Evolutionary conservation across 2,113 vertebrate species (phyloP).

Genomic region (Gymnorhina tibicen): DNA sequence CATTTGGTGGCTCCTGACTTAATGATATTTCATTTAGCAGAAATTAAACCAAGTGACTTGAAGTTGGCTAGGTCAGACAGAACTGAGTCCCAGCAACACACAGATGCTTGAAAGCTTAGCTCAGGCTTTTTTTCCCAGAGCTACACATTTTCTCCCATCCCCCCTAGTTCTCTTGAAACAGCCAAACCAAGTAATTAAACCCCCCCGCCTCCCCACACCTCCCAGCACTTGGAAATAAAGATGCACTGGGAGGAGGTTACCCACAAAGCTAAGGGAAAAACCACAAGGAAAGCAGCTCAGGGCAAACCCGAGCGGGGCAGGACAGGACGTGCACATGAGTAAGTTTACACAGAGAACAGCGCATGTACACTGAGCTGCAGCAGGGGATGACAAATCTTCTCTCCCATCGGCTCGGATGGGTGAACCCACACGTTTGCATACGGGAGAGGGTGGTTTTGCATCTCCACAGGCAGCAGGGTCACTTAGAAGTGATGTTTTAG

Average conservation of each 20-base stretch:
- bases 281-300: not conserved
- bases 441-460: not conserved
- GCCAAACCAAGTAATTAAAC: not conserved
- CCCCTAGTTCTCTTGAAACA: not conserved
- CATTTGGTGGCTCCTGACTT: not conserved
- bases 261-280: not conserved
- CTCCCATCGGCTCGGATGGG: accelerated
- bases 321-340: not conserved
- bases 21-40: not conserved
- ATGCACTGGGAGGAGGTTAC: not conserved
- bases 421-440: not conserved
- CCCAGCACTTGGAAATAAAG: not conserved
- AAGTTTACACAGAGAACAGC: not conserved
- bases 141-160: not conserved
- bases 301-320: not conserved
- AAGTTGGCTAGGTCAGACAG: not conserved
- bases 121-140: not conserved
- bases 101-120: not conserved
- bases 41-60: not conserved
- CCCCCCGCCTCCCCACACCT: accelerated
- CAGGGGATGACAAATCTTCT: not conserved
- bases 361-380: accelerated
- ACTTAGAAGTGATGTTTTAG: not conserved
- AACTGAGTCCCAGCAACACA: not conserved
- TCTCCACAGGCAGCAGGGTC: not conserved